A percentile compares a stretch with the other conserved stretches of the same genome.
Conservation (phyloP, 2,888 invertebrate species). For the Andrena camellia region DNA sequence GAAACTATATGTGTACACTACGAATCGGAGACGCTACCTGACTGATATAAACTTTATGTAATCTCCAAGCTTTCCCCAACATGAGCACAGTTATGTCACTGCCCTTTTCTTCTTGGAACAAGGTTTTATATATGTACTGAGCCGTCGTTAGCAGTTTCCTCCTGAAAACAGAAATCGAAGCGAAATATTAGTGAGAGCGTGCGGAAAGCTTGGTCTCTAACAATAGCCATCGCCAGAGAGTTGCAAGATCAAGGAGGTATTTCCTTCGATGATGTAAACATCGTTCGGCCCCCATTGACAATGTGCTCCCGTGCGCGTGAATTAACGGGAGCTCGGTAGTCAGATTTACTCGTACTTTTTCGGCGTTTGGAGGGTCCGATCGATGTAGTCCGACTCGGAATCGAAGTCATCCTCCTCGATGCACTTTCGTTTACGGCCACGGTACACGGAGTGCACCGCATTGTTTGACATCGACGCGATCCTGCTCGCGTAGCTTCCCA, state of each 20-base stretch:
- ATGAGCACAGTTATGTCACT: constrained; percentile 91
- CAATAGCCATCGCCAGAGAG: not conserved
- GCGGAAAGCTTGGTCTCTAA: not conserved
- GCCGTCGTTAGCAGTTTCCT: constrained; percentile 90
- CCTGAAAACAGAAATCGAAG: constrained; percentile 81
- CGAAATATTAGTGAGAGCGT: not conserved
- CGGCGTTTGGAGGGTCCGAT: constrained; percentile 87
- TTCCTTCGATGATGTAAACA: constrained; percentile 15
- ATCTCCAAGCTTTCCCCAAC: constrained; percentile 89
- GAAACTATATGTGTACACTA: not conserved
- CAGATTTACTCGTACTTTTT: constrained; percentile 86
- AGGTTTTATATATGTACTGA: constrained; percentile 91
- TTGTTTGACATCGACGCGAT: constrained; percentile 81
- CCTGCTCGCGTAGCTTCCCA: constrained; percentile 82
- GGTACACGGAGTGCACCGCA: constrained; percentile 81
- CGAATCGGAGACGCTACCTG: constrained; percentile 85
- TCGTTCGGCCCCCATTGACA: not conserved
- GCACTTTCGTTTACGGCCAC: constrained; percentile 87
- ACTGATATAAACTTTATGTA: constrained; percentile 92
- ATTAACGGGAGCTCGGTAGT: not conserved
- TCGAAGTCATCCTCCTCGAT: constrained; percentile 86
- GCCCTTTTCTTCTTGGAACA: constrained; percentile 91
- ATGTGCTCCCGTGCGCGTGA: not conserved
- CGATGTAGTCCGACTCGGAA: constrained; percentile 86
- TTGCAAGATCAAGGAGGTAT: constrained; percentile 18